Percentiles rank a stretch among this genome's conserved stretches.
phyloP scores from a whole-genome alignment of 2,888 invertebrate genomes.

The Herminia tarsipennalis region DNA sequence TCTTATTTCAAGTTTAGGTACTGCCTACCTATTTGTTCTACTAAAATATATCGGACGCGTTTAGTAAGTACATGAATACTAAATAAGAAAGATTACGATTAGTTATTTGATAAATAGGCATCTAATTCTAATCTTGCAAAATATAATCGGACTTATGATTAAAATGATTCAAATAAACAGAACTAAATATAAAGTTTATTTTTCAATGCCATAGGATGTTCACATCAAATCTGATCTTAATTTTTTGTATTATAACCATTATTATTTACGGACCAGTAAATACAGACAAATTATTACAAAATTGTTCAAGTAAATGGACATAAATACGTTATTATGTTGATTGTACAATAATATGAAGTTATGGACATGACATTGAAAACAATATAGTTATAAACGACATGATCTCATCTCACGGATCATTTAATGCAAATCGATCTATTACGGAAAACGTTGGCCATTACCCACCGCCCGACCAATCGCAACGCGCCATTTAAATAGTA shows the following conservation, averaged over 20 bases:
- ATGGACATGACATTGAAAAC: slow-evolving; percentile 60
- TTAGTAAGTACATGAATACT: no score
- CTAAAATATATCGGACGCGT: no score
- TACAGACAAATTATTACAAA: slow-evolving; percentile 33
- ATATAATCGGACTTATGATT: no score
- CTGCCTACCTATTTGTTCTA: no score
- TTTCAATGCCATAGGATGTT: slow-evolving; percentile 16
- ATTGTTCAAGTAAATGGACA: slow-evolving; percentile 55
- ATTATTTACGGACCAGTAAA: slow-evolving; percentile 37
- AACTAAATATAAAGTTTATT: no score
- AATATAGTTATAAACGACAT: slow-evolving; percentile 66
- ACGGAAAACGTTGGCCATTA: slow-evolving; percentile 70
- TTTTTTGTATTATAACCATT: slow-evolving; percentile 23
- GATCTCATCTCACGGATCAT: slow-evolving; percentile 79
- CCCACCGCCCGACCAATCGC: slow-evolving; percentile 65
- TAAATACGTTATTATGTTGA: slow-evolving; percentile 54
- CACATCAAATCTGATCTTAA: slow-evolving; percentile 21
- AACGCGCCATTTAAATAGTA: slow-evolving; percentile 68
- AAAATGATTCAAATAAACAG: no score
- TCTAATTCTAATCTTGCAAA: no score
- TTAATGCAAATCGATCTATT: slow-evolving; percentile 83
- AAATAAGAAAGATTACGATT: no score
- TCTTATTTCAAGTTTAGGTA: no score
- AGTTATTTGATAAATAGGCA: no score
- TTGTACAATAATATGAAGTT: slow-evolving; percentile 42